Conservation (phyloP, 2,888 invertebrate genomes). For the Graphium colonna region DNA sequence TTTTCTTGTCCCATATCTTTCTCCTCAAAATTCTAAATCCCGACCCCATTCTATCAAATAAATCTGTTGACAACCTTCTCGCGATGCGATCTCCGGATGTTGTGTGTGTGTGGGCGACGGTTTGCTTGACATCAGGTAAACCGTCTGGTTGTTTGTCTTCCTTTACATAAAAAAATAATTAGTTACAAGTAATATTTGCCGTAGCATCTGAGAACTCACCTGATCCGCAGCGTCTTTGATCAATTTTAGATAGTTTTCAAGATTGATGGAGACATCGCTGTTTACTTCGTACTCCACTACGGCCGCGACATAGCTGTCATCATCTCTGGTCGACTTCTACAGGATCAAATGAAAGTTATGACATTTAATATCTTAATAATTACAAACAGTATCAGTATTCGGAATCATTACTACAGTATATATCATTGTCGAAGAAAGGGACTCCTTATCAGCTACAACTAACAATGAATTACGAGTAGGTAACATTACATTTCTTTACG, state of each 20-base stretch:
- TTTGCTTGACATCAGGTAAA: too few relatives aligned
- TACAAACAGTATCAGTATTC: neutral
- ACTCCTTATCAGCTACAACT: neutral
- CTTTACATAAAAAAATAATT: too few relatives aligned
- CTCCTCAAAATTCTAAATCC: too few relatives aligned
- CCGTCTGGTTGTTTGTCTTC: too few relatives aligned
- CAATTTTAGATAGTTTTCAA: constrained; percentile 54
- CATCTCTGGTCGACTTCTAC: constrained; percentile 63
- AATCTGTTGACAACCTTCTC: neutral
- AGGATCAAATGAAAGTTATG: constrained; percentile 12
- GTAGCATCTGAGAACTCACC: constrained; percentile 32
- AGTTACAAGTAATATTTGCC: too few relatives aligned
- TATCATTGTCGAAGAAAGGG: neutral
- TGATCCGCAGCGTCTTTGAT: constrained; percentile 62
- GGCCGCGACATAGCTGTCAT: constrained; percentile 79
- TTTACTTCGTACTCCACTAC: constrained; percentile 81
- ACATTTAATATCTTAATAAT: neutral
- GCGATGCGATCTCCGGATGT: too few relatives aligned
- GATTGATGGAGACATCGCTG: constrained; percentile 42
- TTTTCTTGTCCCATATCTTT: too few relatives aligned
- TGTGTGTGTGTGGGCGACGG: too few relatives aligned
- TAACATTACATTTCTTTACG: too few relatives aligned
- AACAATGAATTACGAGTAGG: too few relatives aligned
- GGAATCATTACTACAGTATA: neutral
- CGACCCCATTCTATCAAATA: too few relatives aligned